Evolutionary conservation across 2,113 vertebrate genomes (phyloP), one percentile per base, ranked within the genome.

Genomic region (Aphyosemion australe): DNA sequence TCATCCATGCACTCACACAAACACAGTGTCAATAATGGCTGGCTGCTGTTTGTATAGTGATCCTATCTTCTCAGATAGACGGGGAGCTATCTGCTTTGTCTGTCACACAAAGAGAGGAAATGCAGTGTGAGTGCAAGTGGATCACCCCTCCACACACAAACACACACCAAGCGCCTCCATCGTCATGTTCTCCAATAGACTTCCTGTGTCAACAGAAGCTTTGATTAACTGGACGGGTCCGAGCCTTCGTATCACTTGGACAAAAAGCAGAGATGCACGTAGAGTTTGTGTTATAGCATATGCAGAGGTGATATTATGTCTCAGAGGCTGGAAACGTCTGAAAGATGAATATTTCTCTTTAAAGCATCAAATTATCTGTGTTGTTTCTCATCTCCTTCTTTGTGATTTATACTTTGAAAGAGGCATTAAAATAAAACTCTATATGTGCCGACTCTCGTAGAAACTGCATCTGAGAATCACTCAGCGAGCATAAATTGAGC

Each of bases 131-230:
- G 65, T 66, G 50, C 54, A 61, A 76, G 70, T 75, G 61, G 72
- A 79, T 80, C 65, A 55, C 50, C 59, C 68, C 10, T 20, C 18
- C 71, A 50, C 60, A 54, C 55, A 62, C 62, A 43, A 49, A 58
- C 48, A 56, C 52, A 61, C 61, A 45, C 32, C n/a, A 1, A 48
- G 60, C 47, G 54, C 45, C 51, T 67, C 77, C 68, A 66, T 80
- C 84, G 46, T 21, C 39, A 50, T 26, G 8, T 66, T 74, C 61
- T 78, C 81, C 64, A 53, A 79, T 69, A 79, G 84, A 84, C 82
- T 85, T 82, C 74, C 76, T 77, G 75, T 90, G 88, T 89, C 84
- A 86, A 88, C 87, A 78, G 39, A 78, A 63, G 73, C 72, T 83
- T 77, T 81, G 79, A 85, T 84, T 84, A 78, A 82, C 79, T 16